Conservation (phyloP, 2,888 invertebrate species). For the Dolichomitus sp. region DNA sequence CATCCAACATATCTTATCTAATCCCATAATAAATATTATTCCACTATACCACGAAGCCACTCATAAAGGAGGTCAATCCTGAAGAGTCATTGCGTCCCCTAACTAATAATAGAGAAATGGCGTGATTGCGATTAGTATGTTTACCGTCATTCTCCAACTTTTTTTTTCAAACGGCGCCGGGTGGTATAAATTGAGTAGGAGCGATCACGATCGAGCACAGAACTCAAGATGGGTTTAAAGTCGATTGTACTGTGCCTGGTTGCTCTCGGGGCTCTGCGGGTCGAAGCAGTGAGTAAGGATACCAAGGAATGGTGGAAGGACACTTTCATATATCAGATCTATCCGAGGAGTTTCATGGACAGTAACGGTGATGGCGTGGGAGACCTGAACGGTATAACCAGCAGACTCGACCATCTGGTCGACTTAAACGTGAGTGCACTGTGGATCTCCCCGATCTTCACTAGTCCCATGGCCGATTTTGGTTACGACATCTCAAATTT, state of each 20-base stretch:
- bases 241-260: slow-evolving; percentile 42
- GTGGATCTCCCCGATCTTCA: slow-evolving; percentile 92
- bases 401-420: slow-evolving; percentile 87
- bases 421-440: slow-evolving; percentile 89
- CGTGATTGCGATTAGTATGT: slow-evolving; percentile 19
- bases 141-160: not conserved
- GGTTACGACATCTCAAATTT: slow-evolving; percentile 90
- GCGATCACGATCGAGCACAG: slow-evolving; percentile 16
- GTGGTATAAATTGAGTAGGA: slow-evolving; percentile 41
- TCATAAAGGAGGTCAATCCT: not conserved
- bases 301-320: slow-evolving; percentile 93
- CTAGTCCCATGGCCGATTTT: slow-evolving; percentile 89
- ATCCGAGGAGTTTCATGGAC: slow-evolving; percentile 95
- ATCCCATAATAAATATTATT: not conserved
- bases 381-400: slow-evolving; percentile 80
- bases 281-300: slow-evolving; percentile 37
- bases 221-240: slow-evolving; percentile 33
- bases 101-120: slow-evolving; percentile 14
- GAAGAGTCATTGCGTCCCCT: not conserved
- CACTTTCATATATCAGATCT: slow-evolving; percentile 94
- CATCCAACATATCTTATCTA: not conserved
- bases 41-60: not conserved
- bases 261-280: slow-evolving; percentile 29
- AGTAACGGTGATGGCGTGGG: slow-evolving; percentile 87
- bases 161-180: slow-evolving; percentile 11